phyloP scores from a whole-genome alignment of 2,888 invertebrate genomes.

The Tinea semifulvella region DNA sequence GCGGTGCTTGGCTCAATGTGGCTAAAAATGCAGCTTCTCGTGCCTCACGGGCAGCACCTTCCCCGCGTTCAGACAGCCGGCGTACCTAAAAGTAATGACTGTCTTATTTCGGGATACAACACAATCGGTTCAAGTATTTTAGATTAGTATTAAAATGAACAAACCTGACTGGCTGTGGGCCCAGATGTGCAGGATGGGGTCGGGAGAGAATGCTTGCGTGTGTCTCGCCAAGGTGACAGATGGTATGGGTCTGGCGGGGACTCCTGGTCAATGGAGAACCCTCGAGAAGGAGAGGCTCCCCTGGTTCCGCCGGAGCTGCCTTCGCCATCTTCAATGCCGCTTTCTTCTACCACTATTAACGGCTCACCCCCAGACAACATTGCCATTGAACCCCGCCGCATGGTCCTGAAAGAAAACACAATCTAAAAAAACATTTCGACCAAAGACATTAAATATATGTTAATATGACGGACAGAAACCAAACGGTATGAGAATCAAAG shows the following conservation, averaged over 20 bases:
- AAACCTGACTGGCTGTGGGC: constrained; percentile 86
- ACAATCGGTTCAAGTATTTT: background rate
- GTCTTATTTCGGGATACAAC: no score
- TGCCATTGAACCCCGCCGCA: constrained; percentile 75
- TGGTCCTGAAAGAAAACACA: constrained; percentile 34
- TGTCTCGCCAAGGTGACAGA: constrained; percentile 82
- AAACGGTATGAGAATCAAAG: no score
- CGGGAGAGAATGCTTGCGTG: constrained; percentile 83
- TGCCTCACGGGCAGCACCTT: constrained; percentile 78
- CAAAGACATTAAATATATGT: no score
- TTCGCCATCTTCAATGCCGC: constrained; percentile 73
- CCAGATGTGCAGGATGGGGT: constrained; percentile 87
- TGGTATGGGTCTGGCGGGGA: constrained; percentile 84
- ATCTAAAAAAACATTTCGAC: background rate
- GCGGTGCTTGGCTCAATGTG: constrained; percentile 79
- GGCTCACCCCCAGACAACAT: constrained; percentile 72
- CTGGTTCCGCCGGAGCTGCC: constrained; percentile 44
- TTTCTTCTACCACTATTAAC: constrained; percentile 84
- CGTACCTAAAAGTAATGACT: constrained; percentile 64
- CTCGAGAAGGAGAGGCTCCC: constrained; percentile 64
- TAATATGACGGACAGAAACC: no score
- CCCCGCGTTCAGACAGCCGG: constrained; percentile 81
- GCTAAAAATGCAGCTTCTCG: constrained; percentile 85
- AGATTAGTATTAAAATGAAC: constrained; percentile 24
- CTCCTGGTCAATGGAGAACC: constrained; percentile 76